These are phyloP conservation scores for Salminus brasiliensis DNA, from an alignment of 2,113 vertebrate genomes.

Conservation along the genomic window DNA sequence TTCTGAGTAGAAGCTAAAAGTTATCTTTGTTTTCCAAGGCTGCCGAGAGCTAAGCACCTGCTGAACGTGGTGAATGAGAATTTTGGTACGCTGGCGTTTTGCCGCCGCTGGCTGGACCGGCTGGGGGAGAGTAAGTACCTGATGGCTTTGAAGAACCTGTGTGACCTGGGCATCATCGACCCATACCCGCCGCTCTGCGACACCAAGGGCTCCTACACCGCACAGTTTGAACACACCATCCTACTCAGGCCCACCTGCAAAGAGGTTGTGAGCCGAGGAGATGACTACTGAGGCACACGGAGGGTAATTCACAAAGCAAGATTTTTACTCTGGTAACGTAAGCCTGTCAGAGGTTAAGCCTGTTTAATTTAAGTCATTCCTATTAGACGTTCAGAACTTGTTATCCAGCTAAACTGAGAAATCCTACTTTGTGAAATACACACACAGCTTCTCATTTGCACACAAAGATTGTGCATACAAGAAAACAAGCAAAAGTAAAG, in stretches of 20 bases:
- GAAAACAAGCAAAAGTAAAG: background rate
- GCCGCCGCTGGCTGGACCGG: slow-evolving; percentile 96
- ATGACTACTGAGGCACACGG: slow-evolving; percentile 82
- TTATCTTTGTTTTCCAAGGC: slow-evolving; percentile 68
- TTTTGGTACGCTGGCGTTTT: slow-evolving; percentile 96
- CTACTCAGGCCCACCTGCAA: slow-evolving; percentile 95
- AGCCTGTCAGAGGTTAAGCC: no score
- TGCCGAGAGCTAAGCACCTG: slow-evolving; percentile 94
- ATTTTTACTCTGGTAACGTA: background rate
- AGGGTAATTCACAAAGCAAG: background rate
- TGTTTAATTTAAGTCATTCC: no score
- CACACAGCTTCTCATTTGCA: background rate
- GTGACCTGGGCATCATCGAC: slow-evolving; percentile 96
- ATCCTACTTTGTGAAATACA: background rate
- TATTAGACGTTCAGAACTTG: no score
- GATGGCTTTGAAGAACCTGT: slow-evolving; percentile 98
- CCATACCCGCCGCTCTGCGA: slow-evolving; percentile 94
- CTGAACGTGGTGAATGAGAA: slow-evolving; percentile 97
- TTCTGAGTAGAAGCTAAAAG: background rate
- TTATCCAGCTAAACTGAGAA: background rate
- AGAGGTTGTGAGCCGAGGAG: slow-evolving; percentile 96
- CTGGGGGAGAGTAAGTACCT: slow-evolving; percentile 97
- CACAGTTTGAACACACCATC: slow-evolving; percentile 97
- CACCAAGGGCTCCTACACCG: slow-evolving; percentile 96
- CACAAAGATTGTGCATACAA: background rate